A percentile compares a stretch with the other conserved stretches of the same genome.
Conservation (phyloP, 2,888 invertebrate genomes). For the Julus scandinavius region DNA sequence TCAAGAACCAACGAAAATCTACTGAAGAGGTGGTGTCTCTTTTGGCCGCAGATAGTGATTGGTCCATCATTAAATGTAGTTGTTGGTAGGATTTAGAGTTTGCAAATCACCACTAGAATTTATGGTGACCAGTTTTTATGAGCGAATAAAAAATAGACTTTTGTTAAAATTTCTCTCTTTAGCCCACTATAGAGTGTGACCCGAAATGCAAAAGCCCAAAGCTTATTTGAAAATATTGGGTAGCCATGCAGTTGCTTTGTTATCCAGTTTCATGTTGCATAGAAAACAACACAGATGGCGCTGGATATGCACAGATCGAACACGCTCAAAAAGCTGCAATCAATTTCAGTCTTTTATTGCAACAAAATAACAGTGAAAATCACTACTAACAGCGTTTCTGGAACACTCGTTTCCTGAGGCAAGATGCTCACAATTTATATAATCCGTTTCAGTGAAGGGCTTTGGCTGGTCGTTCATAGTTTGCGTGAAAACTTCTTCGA, state of each 20-base stretch:
- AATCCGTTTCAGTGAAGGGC: background rate
- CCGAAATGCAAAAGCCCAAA: too few relatives aligned
- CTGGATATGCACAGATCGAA: background rate
- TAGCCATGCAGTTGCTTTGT: too few relatives aligned
- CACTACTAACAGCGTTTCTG: background rate
- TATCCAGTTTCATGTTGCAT: background rate
- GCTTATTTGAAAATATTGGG: too few relatives aligned
- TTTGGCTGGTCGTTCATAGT: background rate
- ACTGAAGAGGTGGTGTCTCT: constrained; percentile 4
- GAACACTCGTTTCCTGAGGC: background rate
- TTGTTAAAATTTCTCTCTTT: too few relatives aligned
- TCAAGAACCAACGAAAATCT: background rate
- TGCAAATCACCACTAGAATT: too few relatives aligned
- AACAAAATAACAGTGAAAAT: background rate
- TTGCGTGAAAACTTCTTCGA: constrained; percentile 39
- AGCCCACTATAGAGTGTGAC: too few relatives aligned
- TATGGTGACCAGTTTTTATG: too few relatives aligned
- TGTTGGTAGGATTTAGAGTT: background rate
- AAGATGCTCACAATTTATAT: background rate
- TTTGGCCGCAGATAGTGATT: background rate
- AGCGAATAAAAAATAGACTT: too few relatives aligned
- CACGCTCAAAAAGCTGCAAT: background rate
- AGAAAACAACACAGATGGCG: background rate
- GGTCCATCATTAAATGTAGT: background rate
- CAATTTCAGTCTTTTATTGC: background rate